A percentile compares a stretch with the other conserved stretches of the same genome.
Evolutionary conservation across 2,113 vertebrate species (phyloP).

Genomic region (Zapus hudsonius): DNA sequence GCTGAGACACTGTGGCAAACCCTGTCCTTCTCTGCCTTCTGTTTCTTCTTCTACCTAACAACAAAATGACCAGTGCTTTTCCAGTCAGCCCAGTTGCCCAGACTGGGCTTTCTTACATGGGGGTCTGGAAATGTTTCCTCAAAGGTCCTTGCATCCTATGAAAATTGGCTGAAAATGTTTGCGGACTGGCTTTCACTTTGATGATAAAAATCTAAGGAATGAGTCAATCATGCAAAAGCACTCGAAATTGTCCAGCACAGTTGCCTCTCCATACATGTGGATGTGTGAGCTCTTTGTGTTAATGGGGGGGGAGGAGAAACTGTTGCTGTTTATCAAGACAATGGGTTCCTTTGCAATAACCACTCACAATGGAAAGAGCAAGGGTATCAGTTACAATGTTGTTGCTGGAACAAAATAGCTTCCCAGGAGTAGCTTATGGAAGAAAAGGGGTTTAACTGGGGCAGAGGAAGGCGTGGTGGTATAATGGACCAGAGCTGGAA

Average conservation of each 20-base stretch:
- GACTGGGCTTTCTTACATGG: neutral
- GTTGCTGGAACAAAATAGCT: too few relatives aligned
- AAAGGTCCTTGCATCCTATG: neutral
- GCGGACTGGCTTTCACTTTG: neutral
- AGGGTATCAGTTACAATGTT: too few relatives aligned
- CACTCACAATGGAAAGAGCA: neutral
- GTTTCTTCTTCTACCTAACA: neutral
- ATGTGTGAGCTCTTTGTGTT: too few relatives aligned
- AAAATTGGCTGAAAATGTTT: neutral
- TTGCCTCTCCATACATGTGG: neutral
- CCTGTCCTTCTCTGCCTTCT: neutral
- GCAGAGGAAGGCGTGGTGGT: too few relatives aligned
- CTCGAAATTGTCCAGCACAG: neutral
- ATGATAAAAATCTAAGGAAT: slow-evolving; percentile 28
- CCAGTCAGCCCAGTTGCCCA: neutral
- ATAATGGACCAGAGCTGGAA: too few relatives aligned
- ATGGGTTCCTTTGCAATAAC: neutral
- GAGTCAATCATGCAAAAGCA: neutral
- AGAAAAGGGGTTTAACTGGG: too few relatives aligned
- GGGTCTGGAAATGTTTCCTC: neutral
- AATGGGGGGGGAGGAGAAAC: neutral
- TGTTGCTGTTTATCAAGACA: neutral
- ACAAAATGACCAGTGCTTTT: neutral
- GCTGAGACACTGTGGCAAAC: neutral
- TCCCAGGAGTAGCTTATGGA: too few relatives aligned